These are phyloP conservation scores for Seladonia tumulorum DNA, from an alignment of 2,888 invertebrate genomes.

Conservation along the genomic window DNA sequence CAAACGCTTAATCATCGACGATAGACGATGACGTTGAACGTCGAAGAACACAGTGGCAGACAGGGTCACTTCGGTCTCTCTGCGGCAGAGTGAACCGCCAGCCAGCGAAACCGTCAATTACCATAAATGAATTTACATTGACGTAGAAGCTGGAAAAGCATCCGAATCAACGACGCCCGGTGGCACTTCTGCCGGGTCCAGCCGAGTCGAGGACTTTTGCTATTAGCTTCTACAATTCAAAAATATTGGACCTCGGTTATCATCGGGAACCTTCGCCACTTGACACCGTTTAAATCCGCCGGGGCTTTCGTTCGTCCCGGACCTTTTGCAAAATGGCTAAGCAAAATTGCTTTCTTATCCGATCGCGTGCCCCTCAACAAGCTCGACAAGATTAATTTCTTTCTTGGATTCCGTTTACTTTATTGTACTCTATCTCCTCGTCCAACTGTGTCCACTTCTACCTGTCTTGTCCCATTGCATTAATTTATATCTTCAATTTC, in stretches of 20 bases:
- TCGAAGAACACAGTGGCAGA: background rate
- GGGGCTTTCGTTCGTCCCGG: background rate
- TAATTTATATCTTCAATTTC: background rate
- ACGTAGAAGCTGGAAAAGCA: slow-evolving; percentile 21
- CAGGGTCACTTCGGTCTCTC: slow-evolving; percentile 14
- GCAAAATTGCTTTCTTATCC: background rate
- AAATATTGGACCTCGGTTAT: background rate
- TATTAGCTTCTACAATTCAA: slow-evolving; percentile 37
- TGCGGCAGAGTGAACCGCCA: slow-evolving; percentile 28
- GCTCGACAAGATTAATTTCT: background rate
- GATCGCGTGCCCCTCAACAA: background rate
- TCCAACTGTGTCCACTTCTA: background rate
- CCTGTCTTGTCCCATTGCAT: background rate
- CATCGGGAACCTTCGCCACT: background rate
- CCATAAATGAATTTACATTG: slow-evolving; percentile 66
- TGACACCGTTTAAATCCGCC: slow-evolving; percentile 9
- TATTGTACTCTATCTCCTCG: background rate
- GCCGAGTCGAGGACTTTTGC: slow-evolving; percentile 11
- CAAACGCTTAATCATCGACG: slow-evolving; percentile 32
- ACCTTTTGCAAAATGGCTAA: background rate
- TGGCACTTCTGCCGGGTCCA: slow-evolving; percentile 11
- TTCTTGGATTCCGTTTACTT: background rate
- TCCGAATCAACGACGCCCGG: slow-evolving; percentile 26
- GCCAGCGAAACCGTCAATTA: slow-evolving; percentile 55
- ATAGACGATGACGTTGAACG: slow-evolving; percentile 6